Evolutionary conservation across 1,140 invertebrate genomes (phyloP).

Genomic region (Lepidurus packardi): DNA sequence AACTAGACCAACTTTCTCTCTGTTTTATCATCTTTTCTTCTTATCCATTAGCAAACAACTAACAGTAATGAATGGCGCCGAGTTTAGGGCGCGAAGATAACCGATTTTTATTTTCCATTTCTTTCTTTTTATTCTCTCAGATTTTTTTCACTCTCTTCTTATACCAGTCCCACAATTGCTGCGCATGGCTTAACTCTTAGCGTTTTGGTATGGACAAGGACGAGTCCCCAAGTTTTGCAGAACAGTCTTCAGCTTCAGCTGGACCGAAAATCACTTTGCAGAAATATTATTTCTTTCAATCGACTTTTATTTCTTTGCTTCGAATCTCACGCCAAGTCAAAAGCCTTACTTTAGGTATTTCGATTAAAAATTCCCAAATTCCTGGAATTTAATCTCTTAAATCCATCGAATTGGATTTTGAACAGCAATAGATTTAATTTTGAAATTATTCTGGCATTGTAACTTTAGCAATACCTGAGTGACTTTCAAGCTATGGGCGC

Average conservation of each 20-base stretch:
- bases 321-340: neutral
- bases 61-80: constrained; percentile 7
- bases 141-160: neutral
- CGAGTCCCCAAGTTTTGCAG: neutral
- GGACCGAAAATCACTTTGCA: neutral
- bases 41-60: neutral
- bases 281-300: neutral
- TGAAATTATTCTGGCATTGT: neutral
- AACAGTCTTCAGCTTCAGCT: constrained; percentile 4
- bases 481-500: neutral
- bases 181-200: neutral
- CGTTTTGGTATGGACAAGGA: neutral
- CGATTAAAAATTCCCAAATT: neutral
- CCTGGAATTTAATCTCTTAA: neutral
- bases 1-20: neutral
- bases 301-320: too few relatives aligned
- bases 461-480: too few relatives aligned
- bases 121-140: neutral
- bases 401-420: neutral
- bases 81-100: neutral
- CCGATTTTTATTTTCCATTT: neutral
- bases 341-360: neutral
- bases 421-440: neutral
- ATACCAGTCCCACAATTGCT: neutral
- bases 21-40: neutral